phyloP scores from a whole-genome alignment of 2,888 invertebrate species.

The Brassicogethes aeneus region DNA sequence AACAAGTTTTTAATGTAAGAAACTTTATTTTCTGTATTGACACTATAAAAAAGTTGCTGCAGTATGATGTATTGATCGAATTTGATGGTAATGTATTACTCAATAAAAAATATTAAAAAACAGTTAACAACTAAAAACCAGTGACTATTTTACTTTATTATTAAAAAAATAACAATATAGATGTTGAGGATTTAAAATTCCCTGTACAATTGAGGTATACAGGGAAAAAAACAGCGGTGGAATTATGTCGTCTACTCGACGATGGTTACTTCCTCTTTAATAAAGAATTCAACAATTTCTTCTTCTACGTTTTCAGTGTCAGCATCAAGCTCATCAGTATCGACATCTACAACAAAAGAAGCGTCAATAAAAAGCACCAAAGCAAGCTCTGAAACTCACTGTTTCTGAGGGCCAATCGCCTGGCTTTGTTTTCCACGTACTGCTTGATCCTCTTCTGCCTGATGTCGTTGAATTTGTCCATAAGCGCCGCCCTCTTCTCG shows the following conservation, averaged over 20 bases:
- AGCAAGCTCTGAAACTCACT: slow-evolving; percentile 51
- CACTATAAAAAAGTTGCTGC: too few relatives aligned
- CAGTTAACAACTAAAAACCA: too few relatives aligned
- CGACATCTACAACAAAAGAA: slow-evolving; percentile 80
- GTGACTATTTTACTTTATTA: too few relatives aligned
- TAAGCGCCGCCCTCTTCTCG: slow-evolving; percentile 80
- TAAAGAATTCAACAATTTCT: slow-evolving; percentile 94
- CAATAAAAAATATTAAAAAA: too few relatives aligned
- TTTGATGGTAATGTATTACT: too few relatives aligned
- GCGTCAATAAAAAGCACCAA: slow-evolving; percentile 10
- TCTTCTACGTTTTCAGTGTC: slow-evolving; percentile 84
- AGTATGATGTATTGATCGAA: too few relatives aligned
- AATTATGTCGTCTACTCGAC: slow-evolving; percentile 52
- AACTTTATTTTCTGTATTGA: too few relatives aligned
- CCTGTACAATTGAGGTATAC: background rate
- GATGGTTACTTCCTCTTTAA: slow-evolving; percentile 85
- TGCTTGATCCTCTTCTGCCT: slow-evolving; percentile 65
- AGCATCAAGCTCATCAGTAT: slow-evolving; percentile 87
- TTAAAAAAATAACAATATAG: background rate
- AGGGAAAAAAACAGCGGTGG: background rate
- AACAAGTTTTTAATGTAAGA: too few relatives aligned
- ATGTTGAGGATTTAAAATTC: too few relatives aligned
- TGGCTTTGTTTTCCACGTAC: slow-evolving; percentile 68
- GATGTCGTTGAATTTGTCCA: slow-evolving; percentile 80
- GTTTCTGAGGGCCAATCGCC: slow-evolving; percentile 75